Evolutionary conservation across 2,888 invertebrate genomes (phyloP).

Genomic region (Lottia scabra): DNA sequence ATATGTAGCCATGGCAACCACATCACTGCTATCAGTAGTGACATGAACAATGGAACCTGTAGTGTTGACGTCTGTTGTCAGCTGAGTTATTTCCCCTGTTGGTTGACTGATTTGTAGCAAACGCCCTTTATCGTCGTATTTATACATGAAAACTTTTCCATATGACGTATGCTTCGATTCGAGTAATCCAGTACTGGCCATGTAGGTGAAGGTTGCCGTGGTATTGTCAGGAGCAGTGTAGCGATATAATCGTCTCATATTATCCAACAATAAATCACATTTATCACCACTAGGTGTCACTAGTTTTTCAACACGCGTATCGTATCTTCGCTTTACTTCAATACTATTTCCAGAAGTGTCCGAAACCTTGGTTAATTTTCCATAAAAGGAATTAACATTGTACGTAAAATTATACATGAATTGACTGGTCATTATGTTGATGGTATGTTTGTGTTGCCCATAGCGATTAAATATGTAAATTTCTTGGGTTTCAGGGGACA

Average conservation of each 20-base stretch:
- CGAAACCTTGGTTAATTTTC: constrained; percentile 91
- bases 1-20: constrained; percentile 67
- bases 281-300: constrained; percentile 57
- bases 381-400: constrained; percentile 95
- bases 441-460: constrained; percentile 95
- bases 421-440: constrained; percentile 94
- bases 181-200: constrained; percentile 86
- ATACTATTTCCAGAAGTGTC: constrained; percentile 91
- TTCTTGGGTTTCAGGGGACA: constrained; percentile 93
- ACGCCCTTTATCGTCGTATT: constrained; percentile 90
- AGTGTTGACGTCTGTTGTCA: constrained; percentile 63
- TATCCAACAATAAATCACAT: constrained; percentile 82
- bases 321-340: constrained; percentile 85
- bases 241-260: constrained; percentile 92
- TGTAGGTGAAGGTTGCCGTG: constrained; percentile 93
- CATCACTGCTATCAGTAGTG: constrained; percentile 66
- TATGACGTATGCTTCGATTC: constrained; percentile 72
- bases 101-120: constrained; percentile 88
- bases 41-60: constrained; percentile 68
- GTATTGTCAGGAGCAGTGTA: constrained; percentile 90
- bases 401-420: constrained; percentile 95
- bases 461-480: constrained; percentile 76
- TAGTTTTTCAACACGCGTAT: constrained; percentile 82
- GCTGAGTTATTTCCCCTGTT: constrained; percentile 88
- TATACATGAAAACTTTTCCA: constrained; percentile 85